Percentiles rank a stretch among this genome's conserved stretches.
These are phyloP conservation scores for Antechinus flavipes DNA, from an alignment of 2,113 vertebrate species.

Conservation along the genomic window DNA sequence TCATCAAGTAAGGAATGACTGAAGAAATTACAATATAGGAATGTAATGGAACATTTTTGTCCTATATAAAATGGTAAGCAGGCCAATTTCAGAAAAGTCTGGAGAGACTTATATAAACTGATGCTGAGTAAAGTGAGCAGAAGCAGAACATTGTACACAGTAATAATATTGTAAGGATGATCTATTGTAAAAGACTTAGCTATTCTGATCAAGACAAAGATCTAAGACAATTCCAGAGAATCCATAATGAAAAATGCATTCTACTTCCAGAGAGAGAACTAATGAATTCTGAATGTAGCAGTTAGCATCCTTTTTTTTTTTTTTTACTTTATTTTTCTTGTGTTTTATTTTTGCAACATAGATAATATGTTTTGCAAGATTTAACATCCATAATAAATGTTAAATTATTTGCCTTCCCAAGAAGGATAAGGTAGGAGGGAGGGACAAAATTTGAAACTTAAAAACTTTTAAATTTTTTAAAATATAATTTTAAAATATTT, in stretches of 20 bases:
- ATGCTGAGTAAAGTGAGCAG: neutral
- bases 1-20: neutral
- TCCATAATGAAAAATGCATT: neutral
- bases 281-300: neutral
- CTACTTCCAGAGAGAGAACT: neutral
- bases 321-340: neutral
- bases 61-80: neutral
- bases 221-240: neutral
- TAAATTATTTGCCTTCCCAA: neutral
- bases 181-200: neutral
- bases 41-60: neutral
- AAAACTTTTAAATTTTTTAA: neutral
- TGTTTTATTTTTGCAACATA: neutral
- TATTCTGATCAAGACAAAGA: neutral
- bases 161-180: neutral
- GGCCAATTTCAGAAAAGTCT: neutral
- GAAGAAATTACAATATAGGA: neutral
- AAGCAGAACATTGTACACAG: neutral
- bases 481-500: neutral
- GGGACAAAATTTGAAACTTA: neutral
- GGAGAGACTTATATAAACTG: neutral
- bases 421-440: neutral
- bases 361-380: neutral
- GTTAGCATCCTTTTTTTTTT: neutral
- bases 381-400: neutral